Percentiles rank a stretch among this genome's conserved stretches.
phyloP scores from a whole-genome alignment of 2,888 invertebrate species.

The Linnaemya tessellans region DNA sequence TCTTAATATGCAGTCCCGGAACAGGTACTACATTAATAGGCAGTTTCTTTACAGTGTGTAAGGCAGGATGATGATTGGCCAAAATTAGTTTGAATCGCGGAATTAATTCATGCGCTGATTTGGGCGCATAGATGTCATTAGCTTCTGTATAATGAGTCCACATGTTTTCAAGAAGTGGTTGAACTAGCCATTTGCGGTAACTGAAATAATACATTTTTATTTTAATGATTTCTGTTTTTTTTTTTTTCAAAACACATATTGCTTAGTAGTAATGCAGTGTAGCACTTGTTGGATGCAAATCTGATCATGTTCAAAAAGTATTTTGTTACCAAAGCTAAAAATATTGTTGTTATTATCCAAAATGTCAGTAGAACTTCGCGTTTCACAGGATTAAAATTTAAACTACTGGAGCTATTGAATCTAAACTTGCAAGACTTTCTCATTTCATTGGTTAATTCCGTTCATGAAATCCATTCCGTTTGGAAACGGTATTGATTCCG shows the following conservation, averaged over 20 bases:
- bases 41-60: slow-evolving; percentile 36
- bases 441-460: too few relatives aligned
- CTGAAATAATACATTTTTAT: slow-evolving; percentile 27
- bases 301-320: too few relatives aligned
- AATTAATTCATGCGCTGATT: slow-evolving; percentile 12
- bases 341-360: too few relatives aligned
- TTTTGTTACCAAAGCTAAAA: too few relatives aligned
- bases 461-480: too few relatives aligned
- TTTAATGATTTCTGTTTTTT: background rate
- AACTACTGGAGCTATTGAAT: too few relatives aligned
- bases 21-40: slow-evolving; percentile 46
- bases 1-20: slow-evolving; percentile 53
- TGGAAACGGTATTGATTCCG: too few relatives aligned
- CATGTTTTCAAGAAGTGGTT: slow-evolving; percentile 44
- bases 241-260: background rate
- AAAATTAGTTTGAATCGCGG: slow-evolving; percentile 53
- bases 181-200: slow-evolving; percentile 51
- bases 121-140: slow-evolving; percentile 18
- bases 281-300: too few relatives aligned
- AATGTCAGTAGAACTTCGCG: too few relatives aligned
- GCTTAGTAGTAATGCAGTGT: too few relatives aligned
- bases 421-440: too few relatives aligned
- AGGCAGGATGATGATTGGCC: slow-evolving; percentile 44
- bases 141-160: slow-evolving; percentile 42
- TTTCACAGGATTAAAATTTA: too few relatives aligned